Conservation (phyloP, 1,140 invertebrate species). For the Paraescarpia echinospica region DNA sequence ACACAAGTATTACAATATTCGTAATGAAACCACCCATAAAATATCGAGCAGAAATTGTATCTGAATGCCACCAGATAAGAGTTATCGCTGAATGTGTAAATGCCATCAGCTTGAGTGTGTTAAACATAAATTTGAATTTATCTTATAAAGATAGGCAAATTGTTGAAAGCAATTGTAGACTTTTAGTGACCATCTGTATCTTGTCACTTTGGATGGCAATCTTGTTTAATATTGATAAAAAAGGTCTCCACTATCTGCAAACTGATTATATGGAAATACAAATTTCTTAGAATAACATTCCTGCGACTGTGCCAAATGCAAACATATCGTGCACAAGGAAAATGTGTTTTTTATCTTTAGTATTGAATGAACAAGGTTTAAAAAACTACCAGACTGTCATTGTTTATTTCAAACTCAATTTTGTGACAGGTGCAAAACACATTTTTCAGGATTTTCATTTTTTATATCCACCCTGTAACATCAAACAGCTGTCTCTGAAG, state of each 20-base stretch:
- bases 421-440: not conserved
- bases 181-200: not conserved
- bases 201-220: not conserved
- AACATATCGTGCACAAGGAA: not conserved
- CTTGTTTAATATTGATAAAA: not conserved
- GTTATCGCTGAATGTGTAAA: not conserved
- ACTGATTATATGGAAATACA: not conserved
- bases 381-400: not conserved
- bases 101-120: too few species aligned
- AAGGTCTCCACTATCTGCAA: not conserved
- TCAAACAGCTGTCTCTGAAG: not conserved
- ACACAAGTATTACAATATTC: too few species aligned
- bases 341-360: not conserved
- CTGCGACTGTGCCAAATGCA: not conserved
- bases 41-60: too few species aligned
- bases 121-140: too few species aligned
- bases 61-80: too few species aligned
- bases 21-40: too few species aligned
- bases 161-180: too few species aligned
- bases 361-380: not conserved
- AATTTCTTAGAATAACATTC: not conserved
- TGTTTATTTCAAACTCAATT: not conserved
- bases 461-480: not conserved
- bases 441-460: not conserved
- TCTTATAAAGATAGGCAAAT: too few species aligned